Evolutionary conservation across 53 echinoderm and acorn worm species (phyloP), one percentile per base, ranked within the genome.

Genomic region (Holothuria leucospilota): DNA sequence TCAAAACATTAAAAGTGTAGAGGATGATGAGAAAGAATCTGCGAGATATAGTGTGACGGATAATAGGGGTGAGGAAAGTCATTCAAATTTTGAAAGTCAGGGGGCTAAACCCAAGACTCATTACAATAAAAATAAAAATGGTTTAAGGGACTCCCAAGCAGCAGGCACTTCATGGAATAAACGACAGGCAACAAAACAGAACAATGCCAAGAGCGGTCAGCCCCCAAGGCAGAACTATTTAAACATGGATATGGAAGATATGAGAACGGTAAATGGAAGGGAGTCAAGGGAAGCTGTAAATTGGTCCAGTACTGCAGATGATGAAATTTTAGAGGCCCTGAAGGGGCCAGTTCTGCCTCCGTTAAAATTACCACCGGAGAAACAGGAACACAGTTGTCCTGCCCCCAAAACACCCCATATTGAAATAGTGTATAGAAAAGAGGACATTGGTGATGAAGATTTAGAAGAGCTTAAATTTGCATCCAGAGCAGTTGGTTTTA

Each of bases 31-130:
- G 56, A 4, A 56, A 2, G 8, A 56, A 4, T 56, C 56, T 56
- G 56, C 56, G 0, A 15, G 56, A 56, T 56, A 56, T 23, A 30
- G 27, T 67, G 67, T 29, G 26, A 10, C 27, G 13, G 27, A 27
- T 3, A 12, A 67, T 30, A 67, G 30, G 24, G 27, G 24, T 26
- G 67, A 30, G 67, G 67, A 26, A 26, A 23, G 24, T 67, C 67
- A 68, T 41, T n/a, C 52, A 24, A 61, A 83, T 62, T 89, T 85
- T 88, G 91, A 88, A 82, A 88, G 74, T 74, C 93, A 93, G 74
- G 93, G 93, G 62, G 93, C 93, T 21, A 91, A 91, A 64, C 93
- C 93, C 51, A 93, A 93, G 85, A 69, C 82, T 34, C 86, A 80
- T 80, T 59, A 80, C 20, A 80, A 60, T 26, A 80, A 80, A 61